Conservation (phyloP, 2,797 vertebrate genomes). For the Euthynnus affinis region DNA sequence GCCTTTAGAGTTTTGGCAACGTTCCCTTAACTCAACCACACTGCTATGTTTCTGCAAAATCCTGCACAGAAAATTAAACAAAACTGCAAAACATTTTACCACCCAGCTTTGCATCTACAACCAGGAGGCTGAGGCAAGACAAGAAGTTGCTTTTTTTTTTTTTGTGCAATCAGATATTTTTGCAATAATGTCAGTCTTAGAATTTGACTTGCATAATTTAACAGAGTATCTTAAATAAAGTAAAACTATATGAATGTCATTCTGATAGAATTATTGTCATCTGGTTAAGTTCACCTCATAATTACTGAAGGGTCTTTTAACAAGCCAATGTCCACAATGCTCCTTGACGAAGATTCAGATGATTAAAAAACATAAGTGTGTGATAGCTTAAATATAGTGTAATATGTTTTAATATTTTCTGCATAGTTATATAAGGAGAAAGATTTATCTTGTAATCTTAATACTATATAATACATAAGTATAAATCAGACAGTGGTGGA, state of each 20-base stretch:
- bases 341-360: neutral
- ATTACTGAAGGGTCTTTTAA: neutral
- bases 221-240: neutral
- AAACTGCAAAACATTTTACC: slow-evolving; percentile 48
- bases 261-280: neutral
- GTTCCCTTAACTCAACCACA: slow-evolving; percentile 72
- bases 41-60: slow-evolving; percentile 70
- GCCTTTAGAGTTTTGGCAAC: slow-evolving; percentile 65
- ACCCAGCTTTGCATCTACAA: slow-evolving; percentile 22
- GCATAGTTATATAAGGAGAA: neutral
- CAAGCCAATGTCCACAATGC: neutral
- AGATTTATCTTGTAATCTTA: neutral
- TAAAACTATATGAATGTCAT: neutral
- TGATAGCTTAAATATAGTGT: no score
- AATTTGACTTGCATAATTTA: neutral
- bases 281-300: neutral
- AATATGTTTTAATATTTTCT: no score
- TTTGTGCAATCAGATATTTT: neutral
- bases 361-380: neutral
- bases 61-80: slow-evolving; percentile 43
- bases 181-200: neutral
- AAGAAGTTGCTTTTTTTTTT: neutral
- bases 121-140: neutral
- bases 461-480: neutral
- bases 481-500: neutral